Evolutionary conservation across 2,113 vertebrate species (phyloP).

Genomic region (Riparia riparia): DNA sequence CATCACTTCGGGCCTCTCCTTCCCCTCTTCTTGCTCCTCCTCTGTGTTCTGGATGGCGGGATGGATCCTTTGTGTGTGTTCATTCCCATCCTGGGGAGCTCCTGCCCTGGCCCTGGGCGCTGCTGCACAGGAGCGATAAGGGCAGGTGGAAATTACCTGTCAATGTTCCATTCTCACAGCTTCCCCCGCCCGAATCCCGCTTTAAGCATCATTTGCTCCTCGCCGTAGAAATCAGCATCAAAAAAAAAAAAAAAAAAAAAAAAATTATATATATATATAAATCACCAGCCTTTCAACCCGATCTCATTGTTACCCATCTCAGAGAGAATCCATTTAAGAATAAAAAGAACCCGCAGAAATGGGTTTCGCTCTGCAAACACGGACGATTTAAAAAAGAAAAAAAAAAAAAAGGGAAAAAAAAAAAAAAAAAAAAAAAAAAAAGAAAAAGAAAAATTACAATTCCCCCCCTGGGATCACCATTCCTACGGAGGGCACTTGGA

Average conservation of each 20-base stretch:
- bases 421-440: neutral
- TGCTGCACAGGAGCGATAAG: neutral
- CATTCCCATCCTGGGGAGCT: neutral
- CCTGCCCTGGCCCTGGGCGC: neutral
- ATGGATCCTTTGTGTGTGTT: neutral
- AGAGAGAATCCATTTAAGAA: neutral
- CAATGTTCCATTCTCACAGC: neutral
- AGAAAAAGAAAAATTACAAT: neutral
- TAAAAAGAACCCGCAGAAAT: neutral
- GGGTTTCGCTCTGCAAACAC: neutral
- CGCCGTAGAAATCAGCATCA: neutral
- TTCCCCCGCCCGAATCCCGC: neutral
- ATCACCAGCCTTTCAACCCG: neutral
- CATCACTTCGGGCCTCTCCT: neutral
- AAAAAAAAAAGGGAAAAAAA: too few relatives aligned
- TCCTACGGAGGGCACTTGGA: neutral
- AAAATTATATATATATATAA: too few relatives aligned
- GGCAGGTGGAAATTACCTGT: neutral
- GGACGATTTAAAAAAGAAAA: neutral
- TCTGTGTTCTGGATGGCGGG: neutral
- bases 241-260: neutral
- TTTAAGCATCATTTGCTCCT: neutral
- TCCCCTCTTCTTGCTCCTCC: neutral
- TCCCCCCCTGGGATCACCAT: neutral
- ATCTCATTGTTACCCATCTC: neutral